Evolutionary conservation across 2,113 vertebrate species (phyloP).

Genomic region (Perccottus glenii): DNA sequence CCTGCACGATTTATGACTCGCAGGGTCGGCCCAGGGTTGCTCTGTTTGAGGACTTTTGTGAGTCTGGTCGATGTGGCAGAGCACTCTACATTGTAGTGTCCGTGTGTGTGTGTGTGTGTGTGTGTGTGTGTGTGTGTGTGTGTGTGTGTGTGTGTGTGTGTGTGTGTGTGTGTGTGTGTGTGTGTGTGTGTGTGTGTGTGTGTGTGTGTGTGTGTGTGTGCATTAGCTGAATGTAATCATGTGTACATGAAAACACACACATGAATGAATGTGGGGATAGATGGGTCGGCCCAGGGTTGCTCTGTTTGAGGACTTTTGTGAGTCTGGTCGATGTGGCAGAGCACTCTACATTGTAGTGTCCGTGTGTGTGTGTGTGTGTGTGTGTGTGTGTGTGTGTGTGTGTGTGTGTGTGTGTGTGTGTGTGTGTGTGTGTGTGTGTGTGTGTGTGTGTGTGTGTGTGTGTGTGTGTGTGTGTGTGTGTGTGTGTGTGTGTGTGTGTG

Average conservation of each 20-base stretch:
- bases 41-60: slow-evolving; percentile 44
- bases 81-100: background rate
- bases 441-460: slow-evolving; percentile 3
- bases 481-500: background rate
- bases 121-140: background rate
- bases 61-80: slow-evolving; percentile 22
- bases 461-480: slow-evolving; percentile 3
- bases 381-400: background rate
- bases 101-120: background rate
- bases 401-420: too few relatives aligned
- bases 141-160: background rate
- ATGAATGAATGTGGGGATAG: too few relatives aligned
- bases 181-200: background rate
- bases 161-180: slow-evolving; percentile 9
- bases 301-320: slow-evolving; percentile 44
- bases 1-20: slow-evolving; percentile 69
- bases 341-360: background rate
- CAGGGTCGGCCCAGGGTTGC: slow-evolving; percentile 59
- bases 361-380: background rate
- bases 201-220: background rate
- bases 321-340: slow-evolving; percentile 22
- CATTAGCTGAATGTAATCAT: slow-evolving; percentile 18
- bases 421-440: background rate
- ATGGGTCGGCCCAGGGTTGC: slow-evolving; percentile 62
- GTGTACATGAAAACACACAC: too few relatives aligned